Evolutionary conservation across 2,113 vertebrate genomes (phyloP), one percentile per base, ranked within the genome.

Genomic region (Anarrhichthys ocellatus): DNA sequence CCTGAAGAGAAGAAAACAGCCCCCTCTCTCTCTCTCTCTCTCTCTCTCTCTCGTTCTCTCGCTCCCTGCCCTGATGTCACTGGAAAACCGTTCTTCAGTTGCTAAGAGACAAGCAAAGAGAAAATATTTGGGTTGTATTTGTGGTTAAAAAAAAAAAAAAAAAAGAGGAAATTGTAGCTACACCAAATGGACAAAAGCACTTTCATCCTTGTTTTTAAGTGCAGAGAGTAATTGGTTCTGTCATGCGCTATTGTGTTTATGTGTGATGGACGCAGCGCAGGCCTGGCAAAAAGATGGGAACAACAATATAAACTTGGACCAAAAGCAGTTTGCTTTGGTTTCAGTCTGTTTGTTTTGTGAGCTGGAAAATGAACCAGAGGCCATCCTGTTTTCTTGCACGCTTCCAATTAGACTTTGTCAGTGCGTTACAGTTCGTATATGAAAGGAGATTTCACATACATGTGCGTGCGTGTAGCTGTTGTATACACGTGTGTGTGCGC

Each of bases 1-100:
- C 80, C 68, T 84, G 69, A 73, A 85, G 72, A 87, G 63, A 65
- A 64, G n/a, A 79, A 85, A 83, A 46, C 17, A 34, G 18, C 27
- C 83, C 65, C 22, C n/a, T 22, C 88, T 83, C 87, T n/a, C 27
- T 85, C 67, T 52, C 20, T 85, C 70, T 73, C 78, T 91, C 76
- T 22, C 22, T n/a, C 50, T 78, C 68, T 42, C 80, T 76, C 78
- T 78, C 42, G 20, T 84, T 87, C 66, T 76, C 78, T 91, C 76
- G n/a, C 88, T 83, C 87, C 76, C 64, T 83, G 81, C 90, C 88
- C 87, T 93, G 93, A 94, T 91, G 91, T 94, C 95, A 94, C 86
- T 91, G 92, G 94, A 95, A 95, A 94, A 93, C 88, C 87, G 91
- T 92, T 93, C 91, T 90, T 87, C 87, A 70, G 94, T 95, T 95